Evolutionary conservation across 2,797 vertebrate species (phyloP).

Genomic region (Iguana delicatissima): DNA sequence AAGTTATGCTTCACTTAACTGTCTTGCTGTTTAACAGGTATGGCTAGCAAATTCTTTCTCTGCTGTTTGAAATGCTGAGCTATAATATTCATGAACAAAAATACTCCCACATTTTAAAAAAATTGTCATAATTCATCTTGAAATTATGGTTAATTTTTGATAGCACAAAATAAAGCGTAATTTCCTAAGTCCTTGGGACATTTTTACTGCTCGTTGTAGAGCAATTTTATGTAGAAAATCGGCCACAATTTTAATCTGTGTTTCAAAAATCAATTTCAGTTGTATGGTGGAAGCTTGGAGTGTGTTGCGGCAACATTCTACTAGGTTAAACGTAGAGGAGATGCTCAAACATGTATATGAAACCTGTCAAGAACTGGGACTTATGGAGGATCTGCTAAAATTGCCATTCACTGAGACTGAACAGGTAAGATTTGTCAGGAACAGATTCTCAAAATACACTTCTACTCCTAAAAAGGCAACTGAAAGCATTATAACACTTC

Average conservation of each 20-base stretch:
- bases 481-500: background rate
- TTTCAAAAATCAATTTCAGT: conserved; percentile 75
- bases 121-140: background rate
- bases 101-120: background rate
- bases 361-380: conserved; percentile 90
- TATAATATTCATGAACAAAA: conserved; percentile 2
- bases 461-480: background rate
- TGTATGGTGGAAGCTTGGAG: conserved; percentile 93
- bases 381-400: conserved; percentile 94
- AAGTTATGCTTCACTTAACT: conserved; percentile 88
- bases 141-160: background rate
- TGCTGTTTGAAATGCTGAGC: background rate
- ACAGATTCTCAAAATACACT: background rate
- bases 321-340: conserved; percentile 84
- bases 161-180: background rate
- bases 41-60: background rate
- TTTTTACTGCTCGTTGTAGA: background rate
- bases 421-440: conserved; percentile 80
- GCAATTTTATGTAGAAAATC: background rate
- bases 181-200: background rate
- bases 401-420: conserved; percentile 89
- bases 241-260: background rate
- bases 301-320: conserved; percentile 87
- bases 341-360: conserved; percentile 89
- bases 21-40: conserved; percentile 93